These are phyloP conservation scores for Coracias cyanogaster DNA, from an alignment of 2,797 vertebrate genomes.

Conservation along the genomic window DNA sequence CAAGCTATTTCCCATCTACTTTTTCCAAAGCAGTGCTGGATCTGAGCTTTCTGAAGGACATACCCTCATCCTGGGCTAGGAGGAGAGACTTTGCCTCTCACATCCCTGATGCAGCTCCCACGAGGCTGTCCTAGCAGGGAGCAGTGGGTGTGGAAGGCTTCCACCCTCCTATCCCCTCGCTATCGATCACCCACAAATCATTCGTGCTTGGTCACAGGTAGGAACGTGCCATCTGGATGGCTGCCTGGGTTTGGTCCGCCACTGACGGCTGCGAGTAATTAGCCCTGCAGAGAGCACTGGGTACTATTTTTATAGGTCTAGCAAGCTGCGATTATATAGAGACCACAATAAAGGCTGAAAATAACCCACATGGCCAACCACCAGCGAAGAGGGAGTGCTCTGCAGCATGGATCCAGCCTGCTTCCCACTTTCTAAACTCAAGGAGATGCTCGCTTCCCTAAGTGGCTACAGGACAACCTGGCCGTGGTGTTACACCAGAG, in stretches of 20 bases:
- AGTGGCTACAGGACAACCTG: fast-evolving
- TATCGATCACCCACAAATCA: background rate
- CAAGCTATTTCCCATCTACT: background rate
- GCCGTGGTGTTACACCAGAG: fast-evolving
- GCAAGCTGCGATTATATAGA: background rate
- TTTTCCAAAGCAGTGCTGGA: background rate
- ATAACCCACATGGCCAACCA: background rate
- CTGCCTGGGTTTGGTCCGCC: background rate
- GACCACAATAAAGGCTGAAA: constrained; percentile 11
- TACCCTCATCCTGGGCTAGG: background rate
- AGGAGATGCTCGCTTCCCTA: background rate
- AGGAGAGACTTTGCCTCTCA: background rate
- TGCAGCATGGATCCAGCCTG: background rate
- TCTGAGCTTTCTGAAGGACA: background rate
- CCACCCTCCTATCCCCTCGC: background rate
- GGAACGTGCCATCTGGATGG: background rate
- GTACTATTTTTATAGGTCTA: background rate
- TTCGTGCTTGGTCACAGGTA: background rate
- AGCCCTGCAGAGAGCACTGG: background rate
- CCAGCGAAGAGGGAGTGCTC: background rate
- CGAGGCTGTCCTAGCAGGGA: background rate
- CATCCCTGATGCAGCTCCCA: background rate
- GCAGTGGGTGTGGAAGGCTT: constrained; percentile 4
- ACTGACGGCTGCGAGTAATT: background rate
- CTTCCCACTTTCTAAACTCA: background rate